These are phyloP conservation scores for Pegoplata infirma DNA, from an alignment of 2,888 invertebrate genomes.

Conservation along the genomic window DNA sequence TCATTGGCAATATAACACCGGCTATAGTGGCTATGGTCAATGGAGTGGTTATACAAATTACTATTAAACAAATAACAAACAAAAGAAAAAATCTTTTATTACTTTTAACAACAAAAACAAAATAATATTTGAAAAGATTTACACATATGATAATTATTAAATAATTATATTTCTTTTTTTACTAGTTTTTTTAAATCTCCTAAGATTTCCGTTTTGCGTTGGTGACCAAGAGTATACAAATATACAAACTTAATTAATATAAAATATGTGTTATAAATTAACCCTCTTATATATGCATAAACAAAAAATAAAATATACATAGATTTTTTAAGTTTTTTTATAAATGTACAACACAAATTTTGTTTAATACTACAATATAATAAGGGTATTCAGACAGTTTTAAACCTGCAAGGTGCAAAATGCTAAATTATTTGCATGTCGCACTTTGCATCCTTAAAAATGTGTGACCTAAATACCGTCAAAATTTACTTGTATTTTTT, in stretches of 20 bases:
- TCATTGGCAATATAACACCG: slow-evolving; percentile 81
- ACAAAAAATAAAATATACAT: background rate
- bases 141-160: slow-evolving; percentile 52
- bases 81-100: slow-evolving; percentile 6
- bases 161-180: slow-evolving; percentile 43
- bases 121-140: slow-evolving; percentile 16
- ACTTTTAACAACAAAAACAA: slow-evolving; percentile 23
- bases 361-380: background rate
- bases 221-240: slow-evolving; percentile 36
- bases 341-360: background rate
- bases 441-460: no score
- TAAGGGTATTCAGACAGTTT: no score
- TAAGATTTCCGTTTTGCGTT: slow-evolving; percentile 32
- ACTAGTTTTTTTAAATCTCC: slow-evolving; percentile 28
- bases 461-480: no score
- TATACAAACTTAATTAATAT: slow-evolving; percentile 27
- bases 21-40: slow-evolving; percentile 79
- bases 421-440: no score
- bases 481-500: background rate
- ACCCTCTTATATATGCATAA: no score
- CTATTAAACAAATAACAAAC: slow-evolving; percentile 69
- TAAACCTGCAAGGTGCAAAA: no score
- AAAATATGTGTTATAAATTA: slow-evolving; percentile 26
- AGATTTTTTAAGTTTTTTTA: background rate
- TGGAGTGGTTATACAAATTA: slow-evolving; percentile 81